These are phyloP conservation scores for Boulengeromyrus knoepffleri DNA, from an alignment of 2,113 vertebrate genomes.

Conservation along the genomic window DNA sequence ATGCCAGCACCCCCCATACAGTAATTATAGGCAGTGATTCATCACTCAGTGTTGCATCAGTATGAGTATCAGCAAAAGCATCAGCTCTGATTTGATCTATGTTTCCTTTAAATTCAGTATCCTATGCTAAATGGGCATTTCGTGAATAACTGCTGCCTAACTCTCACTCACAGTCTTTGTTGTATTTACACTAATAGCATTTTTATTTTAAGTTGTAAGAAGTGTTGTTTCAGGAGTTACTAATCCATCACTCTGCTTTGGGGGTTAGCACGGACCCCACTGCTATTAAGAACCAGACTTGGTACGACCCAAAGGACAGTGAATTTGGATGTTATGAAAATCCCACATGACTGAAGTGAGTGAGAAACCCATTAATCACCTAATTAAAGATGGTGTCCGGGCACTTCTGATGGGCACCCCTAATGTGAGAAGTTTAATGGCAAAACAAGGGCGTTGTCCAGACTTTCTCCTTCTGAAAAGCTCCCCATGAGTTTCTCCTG, in stretches of 20 bases:
- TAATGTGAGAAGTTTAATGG: neutral
- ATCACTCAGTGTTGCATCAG: neutral
- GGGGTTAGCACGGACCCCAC: neutral
- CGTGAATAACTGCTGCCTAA: neutral
- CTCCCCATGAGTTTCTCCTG: neutral
- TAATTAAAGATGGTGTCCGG: neutral
- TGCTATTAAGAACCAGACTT: slow-evolving; percentile 1
- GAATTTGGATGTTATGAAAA: neutral
- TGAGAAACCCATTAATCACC: neutral
- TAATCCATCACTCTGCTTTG: neutral
- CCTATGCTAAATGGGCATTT: neutral
- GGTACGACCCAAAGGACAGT: neutral
- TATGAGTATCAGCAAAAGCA: neutral
- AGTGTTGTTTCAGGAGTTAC: neutral
- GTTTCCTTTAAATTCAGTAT: neutral
- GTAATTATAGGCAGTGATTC: neutral
- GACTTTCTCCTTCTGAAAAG: neutral
- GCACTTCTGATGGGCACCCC: neutral
- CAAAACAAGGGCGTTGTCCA: neutral
- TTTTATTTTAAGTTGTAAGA: neutral
- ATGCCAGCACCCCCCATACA: neutral
- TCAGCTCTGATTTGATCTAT: neutral
- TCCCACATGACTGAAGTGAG: neutral
- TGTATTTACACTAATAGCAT: neutral
- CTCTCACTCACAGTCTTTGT: neutral